A percentile compares a stretch with the other conserved stretches of the same genome.
Conservation (phyloP, 2,888 invertebrate species). For the Alitta virens region DNA sequence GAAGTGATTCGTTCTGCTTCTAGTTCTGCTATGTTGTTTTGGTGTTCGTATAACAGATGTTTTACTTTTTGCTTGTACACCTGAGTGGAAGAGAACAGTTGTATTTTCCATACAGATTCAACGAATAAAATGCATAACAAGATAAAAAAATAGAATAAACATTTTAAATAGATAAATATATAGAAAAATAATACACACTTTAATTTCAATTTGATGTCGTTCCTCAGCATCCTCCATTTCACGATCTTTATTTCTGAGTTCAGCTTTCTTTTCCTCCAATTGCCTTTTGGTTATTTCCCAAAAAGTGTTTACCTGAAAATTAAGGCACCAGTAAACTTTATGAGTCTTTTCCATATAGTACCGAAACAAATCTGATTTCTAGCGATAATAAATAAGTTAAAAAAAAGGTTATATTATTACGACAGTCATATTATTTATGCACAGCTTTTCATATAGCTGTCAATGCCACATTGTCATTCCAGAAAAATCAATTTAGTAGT, state of each 20-base stretch:
- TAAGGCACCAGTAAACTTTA: background rate
- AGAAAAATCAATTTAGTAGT: too few species aligned
- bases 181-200: slow-evolving; percentile 53
- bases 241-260: slow-evolving; percentile 72
- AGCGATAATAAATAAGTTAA: too few species aligned
- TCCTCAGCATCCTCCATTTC: slow-evolving; percentile 86
- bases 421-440: too few species aligned
- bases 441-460: too few species aligned
- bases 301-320: slow-evolving; percentile 71
- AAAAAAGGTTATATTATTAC: too few species aligned
- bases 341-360: too few species aligned
- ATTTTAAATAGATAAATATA: background rate
- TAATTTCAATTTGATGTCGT: slow-evolving; percentile 81
- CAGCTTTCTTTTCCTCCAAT: slow-evolving; percentile 77
- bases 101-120: too few species aligned
- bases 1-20: slow-evolving; percentile 71
- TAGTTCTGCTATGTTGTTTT: slow-evolving; percentile 77
- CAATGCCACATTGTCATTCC: background rate
- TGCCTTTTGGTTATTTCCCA: slow-evolving; percentile 94
- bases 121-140: too few species aligned
- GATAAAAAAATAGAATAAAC: too few species aligned
- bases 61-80: slow-evolving; percentile 90
- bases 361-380: too few species aligned
- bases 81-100: too few species aligned
- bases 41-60: slow-evolving; percentile 87